These are phyloP conservation scores for Tetramorium bicarinatum DNA, from an alignment of 2,888 invertebrate genomes.

Conservation along the genomic window DNA sequence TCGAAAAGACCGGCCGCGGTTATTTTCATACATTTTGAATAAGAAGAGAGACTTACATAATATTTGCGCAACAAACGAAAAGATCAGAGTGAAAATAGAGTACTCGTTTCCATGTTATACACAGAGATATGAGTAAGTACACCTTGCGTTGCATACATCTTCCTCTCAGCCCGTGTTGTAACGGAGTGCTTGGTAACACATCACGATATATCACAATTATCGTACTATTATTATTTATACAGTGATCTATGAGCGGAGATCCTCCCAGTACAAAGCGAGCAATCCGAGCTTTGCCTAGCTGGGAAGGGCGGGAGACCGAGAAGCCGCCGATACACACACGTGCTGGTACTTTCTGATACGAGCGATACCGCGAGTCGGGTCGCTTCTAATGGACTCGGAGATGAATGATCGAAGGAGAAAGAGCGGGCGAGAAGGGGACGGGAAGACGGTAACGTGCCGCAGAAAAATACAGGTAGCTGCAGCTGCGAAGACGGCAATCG, in stretches of 20 bases:
- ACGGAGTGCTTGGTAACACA: conserved; percentile 41
- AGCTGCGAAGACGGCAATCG: conserved; percentile 42
- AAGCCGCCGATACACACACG: conserved; percentile 72
- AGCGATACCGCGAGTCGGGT: conserved; percentile 69
- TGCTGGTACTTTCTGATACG: conserved; percentile 75
- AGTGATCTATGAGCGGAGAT: conserved; percentile 60
- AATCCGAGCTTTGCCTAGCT: conserved; percentile 38
- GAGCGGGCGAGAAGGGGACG: conserved; percentile 29
- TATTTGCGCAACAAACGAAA: not conserved
- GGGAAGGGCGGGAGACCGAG: conserved; percentile 61
- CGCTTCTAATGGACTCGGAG: conserved; percentile 76
- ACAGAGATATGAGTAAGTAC: conserved; percentile 14
- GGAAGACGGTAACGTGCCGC: conserved; percentile 40
- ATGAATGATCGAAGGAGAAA: conserved; percentile 71
- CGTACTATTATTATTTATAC: conserved; percentile 56
- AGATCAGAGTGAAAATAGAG: not conserved
- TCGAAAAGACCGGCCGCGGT: not conserved
- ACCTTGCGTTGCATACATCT: conserved; percentile 45
- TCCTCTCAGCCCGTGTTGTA: conserved; percentile 40
- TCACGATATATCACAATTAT: conserved; percentile 57
- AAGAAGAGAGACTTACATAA: not conserved
- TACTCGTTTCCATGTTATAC: not conserved
- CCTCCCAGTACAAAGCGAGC: conserved; percentile 66
- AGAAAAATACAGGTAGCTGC: conserved; percentile 53
- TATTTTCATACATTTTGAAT: not conserved